phyloP scores from a whole-genome alignment of 2,113 vertebrate species.

The Lycaon pictus region DNA sequence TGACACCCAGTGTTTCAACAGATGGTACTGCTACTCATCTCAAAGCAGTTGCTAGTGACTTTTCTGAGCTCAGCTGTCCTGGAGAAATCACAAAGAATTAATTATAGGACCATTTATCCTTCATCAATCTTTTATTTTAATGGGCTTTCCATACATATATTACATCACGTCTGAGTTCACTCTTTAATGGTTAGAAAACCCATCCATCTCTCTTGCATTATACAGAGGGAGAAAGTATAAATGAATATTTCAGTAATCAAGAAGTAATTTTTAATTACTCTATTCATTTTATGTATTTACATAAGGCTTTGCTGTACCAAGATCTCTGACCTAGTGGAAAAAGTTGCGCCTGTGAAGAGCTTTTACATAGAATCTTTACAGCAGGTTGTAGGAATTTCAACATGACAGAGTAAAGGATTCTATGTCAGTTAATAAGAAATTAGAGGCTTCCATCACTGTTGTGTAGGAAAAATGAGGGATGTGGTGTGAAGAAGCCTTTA shows the following conservation, averaged over 20 bases:
- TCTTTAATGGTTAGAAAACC: background rate
- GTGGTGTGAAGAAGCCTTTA: background rate
- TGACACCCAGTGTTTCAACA: accelerated
- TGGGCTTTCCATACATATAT: background rate
- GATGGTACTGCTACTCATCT: background rate
- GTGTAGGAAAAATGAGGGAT: background rate
- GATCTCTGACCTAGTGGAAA: background rate
- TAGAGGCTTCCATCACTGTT: background rate
- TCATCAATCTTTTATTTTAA: background rate
- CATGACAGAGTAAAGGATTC: background rate
- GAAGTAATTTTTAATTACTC: background rate
- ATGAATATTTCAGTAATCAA: background rate
- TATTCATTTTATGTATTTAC: background rate
- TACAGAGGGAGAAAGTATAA: background rate
- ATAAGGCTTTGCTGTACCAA: background rate
- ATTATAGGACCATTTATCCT: background rate
- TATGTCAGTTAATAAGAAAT: background rate
- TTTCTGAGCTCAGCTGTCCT: background rate
- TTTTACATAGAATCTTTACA: background rate
- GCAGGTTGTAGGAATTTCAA: background rate
- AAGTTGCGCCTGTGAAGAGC: background rate
- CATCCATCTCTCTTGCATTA: background rate
- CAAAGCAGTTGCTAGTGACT: background rate
- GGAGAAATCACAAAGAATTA: background rate
- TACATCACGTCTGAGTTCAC: conserved; percentile 12